Evolutionary conservation across 2,888 invertebrate species (phyloP).

Genomic region (Epinotia bilunana): DNA sequence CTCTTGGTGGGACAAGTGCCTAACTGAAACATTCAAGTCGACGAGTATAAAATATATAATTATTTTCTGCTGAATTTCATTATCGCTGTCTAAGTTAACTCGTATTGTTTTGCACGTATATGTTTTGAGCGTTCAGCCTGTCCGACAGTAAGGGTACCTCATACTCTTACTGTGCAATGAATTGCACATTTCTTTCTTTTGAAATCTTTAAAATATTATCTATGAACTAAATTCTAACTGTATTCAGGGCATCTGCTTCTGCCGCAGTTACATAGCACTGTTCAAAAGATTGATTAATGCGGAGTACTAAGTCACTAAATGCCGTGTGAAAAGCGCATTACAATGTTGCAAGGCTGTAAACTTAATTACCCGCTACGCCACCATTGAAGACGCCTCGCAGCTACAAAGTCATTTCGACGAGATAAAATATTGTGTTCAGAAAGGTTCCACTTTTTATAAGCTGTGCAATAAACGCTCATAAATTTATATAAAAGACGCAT

Average conservation of each 20-base stretch:
- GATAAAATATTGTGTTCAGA: slow-evolving; percentile 51
- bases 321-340: slow-evolving; percentile 24
- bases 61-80: no score
- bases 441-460: slow-evolving; percentile 56
- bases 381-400: slow-evolving; percentile 43
- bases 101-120: no score
- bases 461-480: slow-evolving; percentile 59
- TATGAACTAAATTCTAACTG: background rate
- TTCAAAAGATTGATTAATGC: slow-evolving; percentile 26
- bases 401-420: slow-evolving; percentile 50
- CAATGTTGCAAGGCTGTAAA: slow-evolving; percentile 15
- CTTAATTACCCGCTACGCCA: slow-evolving; percentile 26
- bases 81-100: no score
- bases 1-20: no score
- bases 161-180: no score
- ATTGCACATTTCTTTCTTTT: background rate
- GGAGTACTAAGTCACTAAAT: slow-evolving; percentile 7
- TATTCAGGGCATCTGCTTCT: background rate
- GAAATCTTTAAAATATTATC: background rate
- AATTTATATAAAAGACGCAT: slow-evolving; percentile 69
- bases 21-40: no score
- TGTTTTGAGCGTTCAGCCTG: no score
- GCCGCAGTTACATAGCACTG: slow-evolving; percentile 17
- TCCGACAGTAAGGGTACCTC: no score
- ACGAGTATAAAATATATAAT: no score